Evolutionary conservation across 1,140 invertebrate genomes (phyloP).

Genomic region (Neocloeon triangulifer): DNA sequence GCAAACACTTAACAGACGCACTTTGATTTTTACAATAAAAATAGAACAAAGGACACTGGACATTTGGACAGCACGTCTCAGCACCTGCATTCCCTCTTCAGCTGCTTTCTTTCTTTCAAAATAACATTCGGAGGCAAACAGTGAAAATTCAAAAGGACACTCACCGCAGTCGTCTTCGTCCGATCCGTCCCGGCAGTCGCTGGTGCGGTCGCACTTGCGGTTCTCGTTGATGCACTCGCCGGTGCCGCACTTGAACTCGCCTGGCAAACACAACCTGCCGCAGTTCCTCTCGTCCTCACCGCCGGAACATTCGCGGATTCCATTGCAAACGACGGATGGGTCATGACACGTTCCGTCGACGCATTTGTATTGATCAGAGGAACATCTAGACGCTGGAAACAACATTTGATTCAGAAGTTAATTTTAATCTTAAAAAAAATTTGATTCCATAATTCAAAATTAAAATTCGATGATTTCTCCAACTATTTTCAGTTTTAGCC

Average conservation of each 20-base stretch:
- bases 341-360: constrained; percentile 11
- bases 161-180: constrained; percentile 38
- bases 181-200: constrained; percentile 45
- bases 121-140: too few relatives aligned
- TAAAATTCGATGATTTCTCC: too few relatives aligned
- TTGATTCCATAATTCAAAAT: too few relatives aligned
- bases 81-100: too few relatives aligned
- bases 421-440: too few relatives aligned
- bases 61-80: constrained; percentile 21
- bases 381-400: constrained; percentile 2
- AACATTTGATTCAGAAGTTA: too few relatives aligned
- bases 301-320: constrained; percentile 14
- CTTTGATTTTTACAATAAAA: too few relatives aligned
- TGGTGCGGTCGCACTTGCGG: constrained; percentile 38
- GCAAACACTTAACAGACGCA: too few relatives aligned
- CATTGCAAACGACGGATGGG: constrained; percentile 13
- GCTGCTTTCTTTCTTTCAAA: too few relatives aligned
- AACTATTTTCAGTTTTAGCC: too few relatives aligned
- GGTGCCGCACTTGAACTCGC: constrained; percentile 25
- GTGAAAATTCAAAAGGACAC: too few relatives aligned
- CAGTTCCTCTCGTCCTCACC: constrained; percentile 18
- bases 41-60: too few relatives aligned
- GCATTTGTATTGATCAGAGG: constrained; percentile 11
- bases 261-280: constrained; percentile 19
- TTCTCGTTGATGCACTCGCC: constrained; percentile 26